Percentiles rank a stretch among this genome's conserved stretches.
Evolutionary conservation across 2,888 invertebrate genomes (phyloP).

Genomic region (Brachycybe producta): DNA sequence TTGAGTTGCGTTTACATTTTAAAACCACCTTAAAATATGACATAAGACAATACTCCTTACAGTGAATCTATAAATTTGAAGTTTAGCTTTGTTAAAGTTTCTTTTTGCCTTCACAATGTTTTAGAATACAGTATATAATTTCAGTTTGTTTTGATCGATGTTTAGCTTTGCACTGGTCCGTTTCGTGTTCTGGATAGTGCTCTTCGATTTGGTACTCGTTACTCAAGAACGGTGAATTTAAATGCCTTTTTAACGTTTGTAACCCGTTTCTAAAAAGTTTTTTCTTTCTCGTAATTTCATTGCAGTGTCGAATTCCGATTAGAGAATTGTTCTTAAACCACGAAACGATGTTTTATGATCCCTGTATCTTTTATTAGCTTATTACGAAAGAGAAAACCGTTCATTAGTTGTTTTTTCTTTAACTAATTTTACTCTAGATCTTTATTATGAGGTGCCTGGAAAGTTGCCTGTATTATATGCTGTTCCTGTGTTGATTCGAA

Average conservation of each 20-base stretch:
- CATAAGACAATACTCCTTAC: no score
- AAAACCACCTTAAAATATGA: no score
- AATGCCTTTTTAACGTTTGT: not conserved
- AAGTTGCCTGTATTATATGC: constrained; percentile 7
- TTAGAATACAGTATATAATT: not conserved
- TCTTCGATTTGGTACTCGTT: constrained; percentile 11
- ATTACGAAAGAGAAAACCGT: not conserved
- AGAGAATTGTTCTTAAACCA: constrained; percentile 4
- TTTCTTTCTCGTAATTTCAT: not conserved
- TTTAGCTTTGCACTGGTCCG: constrained; percentile 12
- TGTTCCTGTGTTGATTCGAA: constrained; percentile 4
- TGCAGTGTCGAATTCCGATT: constrained; percentile 9
- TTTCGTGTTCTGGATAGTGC: constrained; percentile 12
- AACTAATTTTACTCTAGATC: constrained; percentile 4
- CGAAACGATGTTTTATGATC: constrained; percentile 10
- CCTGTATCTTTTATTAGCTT: constrained; percentile 9
- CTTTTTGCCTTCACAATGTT: no score
- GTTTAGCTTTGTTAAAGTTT: no score
- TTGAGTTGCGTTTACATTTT: no score
- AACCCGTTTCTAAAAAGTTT: not conserved
- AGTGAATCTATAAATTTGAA: no score
- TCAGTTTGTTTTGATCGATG: not conserved
- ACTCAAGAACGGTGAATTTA: constrained; percentile 2
- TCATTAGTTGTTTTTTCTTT: not conserved
- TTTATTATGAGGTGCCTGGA: constrained; percentile 5